Evolutionary conservation across 23 tunicate species (phyloP).

Genomic region (Halocynthia aurantium): DNA sequence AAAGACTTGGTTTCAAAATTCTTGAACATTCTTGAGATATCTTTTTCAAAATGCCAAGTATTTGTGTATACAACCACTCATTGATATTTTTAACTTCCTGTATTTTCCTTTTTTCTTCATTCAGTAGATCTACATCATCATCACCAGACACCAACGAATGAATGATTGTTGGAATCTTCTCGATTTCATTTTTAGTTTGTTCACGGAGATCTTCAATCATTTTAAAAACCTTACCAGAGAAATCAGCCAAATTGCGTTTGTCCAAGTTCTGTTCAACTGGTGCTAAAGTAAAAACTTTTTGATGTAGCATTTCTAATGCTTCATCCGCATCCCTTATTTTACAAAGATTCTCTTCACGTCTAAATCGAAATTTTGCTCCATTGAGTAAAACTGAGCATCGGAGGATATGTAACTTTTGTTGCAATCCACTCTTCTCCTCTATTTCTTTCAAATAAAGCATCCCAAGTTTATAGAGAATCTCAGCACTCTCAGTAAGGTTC

Average conservation of each 20-base stretch:
- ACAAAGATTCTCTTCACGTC: not conserved
- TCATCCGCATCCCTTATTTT: not conserved
- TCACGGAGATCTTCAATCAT: not conserved
- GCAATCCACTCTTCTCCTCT: not conserved
- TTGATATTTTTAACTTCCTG: no score
- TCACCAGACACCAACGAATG: slow-evolving; percentile 5
- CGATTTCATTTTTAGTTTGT: not conserved
- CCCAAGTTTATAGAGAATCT: slow-evolving; percentile 44
- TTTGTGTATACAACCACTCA: no score
- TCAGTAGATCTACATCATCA: slow-evolving; percentile 11
- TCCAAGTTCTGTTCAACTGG: no score
- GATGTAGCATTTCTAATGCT: no score
- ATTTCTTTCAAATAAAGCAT: slow-evolving; percentile 21
- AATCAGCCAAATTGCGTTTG: no score
- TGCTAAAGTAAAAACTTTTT: no score
- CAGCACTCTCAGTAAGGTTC: slow-evolving; percentile 32
- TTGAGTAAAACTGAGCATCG: slow-evolving; percentile 46
- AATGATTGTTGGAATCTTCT: not conserved
- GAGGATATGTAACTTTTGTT: slow-evolving; percentile 39
- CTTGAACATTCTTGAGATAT: no score
- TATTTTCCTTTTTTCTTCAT: slow-evolving; percentile 5
- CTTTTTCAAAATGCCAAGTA: no score
- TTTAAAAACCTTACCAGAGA: no score
- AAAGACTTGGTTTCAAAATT: no score
- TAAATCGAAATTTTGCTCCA: slow-evolving; percentile 14